Evolutionary conservation across 2,888 invertebrate species (phyloP).

Genomic region (Xestia c-nigrum): DNA sequence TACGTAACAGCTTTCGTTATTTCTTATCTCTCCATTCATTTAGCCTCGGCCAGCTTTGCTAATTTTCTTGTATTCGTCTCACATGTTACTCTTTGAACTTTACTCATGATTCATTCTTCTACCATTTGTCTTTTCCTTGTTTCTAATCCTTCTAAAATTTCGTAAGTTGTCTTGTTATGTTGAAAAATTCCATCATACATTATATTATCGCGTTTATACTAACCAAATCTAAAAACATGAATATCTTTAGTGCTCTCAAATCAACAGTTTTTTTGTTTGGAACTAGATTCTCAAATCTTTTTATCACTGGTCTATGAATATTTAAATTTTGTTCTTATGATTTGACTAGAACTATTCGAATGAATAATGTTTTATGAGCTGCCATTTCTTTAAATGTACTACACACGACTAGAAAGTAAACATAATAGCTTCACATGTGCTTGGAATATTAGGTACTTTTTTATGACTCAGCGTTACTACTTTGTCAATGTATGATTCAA

Average conservation of each 20-base stretch:
- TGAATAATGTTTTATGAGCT: slow-evolving; percentile 21
- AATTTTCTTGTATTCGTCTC: slow-evolving; percentile 2
- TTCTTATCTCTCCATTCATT: slow-evolving; percentile 66
- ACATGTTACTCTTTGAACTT: slow-evolving; percentile 9
- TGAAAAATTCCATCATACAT: slow-evolving; percentile 21
- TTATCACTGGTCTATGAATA: slow-evolving; percentile 35
- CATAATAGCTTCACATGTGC: slow-evolving; percentile 59
- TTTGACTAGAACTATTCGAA: slow-evolving; percentile 6
- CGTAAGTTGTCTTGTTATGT: not conserved
- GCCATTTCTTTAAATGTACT: slow-evolving; percentile 23
- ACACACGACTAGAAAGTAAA: slow-evolving; percentile 75
- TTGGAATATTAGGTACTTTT: slow-evolving; percentile 65
- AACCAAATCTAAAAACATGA: slow-evolving; percentile 22
- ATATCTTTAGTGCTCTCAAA: slow-evolving; percentile 20
- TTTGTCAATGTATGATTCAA: slow-evolving; percentile 76
- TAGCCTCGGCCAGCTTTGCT: slow-evolving; percentile 30
- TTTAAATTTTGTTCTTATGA: slow-evolving; percentile 33
- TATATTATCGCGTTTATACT: slow-evolving; percentile 8
- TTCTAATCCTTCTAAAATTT: not conserved
- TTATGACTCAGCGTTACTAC: slow-evolving; percentile 74
- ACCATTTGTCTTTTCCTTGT: not conserved
- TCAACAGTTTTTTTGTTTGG: slow-evolving; percentile 35
- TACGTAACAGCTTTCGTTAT: slow-evolving; percentile 68
- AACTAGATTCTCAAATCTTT: slow-evolving; percentile 22
- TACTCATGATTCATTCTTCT: slow-evolving; percentile 4